phyloP scores from a whole-genome alignment of 2,797 vertebrate genomes.

The Brachyalestes nurse region DNA sequence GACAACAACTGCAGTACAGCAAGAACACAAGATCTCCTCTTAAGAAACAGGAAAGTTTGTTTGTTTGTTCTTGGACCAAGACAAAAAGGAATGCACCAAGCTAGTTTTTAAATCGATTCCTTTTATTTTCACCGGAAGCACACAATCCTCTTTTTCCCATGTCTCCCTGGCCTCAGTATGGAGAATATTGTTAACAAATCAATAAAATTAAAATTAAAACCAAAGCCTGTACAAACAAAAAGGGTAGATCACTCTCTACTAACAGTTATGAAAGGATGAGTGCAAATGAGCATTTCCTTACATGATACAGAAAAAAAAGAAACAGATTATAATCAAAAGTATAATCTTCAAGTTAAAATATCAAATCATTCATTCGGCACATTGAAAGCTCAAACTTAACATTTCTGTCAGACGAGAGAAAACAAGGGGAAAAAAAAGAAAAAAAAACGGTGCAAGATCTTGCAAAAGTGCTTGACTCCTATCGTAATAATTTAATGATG shows the following conservation, averaged over 20 bases:
- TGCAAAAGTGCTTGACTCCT: constrained; percentile 32
- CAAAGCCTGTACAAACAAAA: constrained; percentile 63
- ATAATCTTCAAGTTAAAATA: constrained; percentile 17
- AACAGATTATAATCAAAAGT: constrained; percentile 43
- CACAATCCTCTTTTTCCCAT: constrained; percentile 53
- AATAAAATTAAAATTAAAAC: constrained; percentile 57
- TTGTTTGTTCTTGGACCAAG: neutral
- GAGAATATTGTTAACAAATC: constrained; percentile 57
- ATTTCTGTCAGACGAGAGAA: constrained; percentile 12
- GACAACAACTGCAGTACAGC: neutral
- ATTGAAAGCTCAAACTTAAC: constrained; percentile 38
- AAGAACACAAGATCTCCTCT: neutral
- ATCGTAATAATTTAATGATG: constrained; percentile 14
- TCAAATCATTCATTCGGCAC: neutral
- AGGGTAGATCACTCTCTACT: constrained; percentile 43
- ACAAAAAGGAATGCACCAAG: neutral
- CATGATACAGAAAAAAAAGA: constrained; percentile 19
- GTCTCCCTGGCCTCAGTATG: constrained; percentile 49
- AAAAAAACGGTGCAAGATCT: constrained; percentile 7
- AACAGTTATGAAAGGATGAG: constrained; percentile 55
- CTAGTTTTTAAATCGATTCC: constrained; percentile 21
- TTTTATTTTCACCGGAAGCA: constrained; percentile 67
- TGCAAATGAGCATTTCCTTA: constrained; percentile 64
- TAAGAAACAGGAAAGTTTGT: neutral
- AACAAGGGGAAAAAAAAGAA: neutral